Evolutionary conservation across 2,113 vertebrate genomes (phyloP).

Genomic region (Formicarius rufipectus): DNA sequence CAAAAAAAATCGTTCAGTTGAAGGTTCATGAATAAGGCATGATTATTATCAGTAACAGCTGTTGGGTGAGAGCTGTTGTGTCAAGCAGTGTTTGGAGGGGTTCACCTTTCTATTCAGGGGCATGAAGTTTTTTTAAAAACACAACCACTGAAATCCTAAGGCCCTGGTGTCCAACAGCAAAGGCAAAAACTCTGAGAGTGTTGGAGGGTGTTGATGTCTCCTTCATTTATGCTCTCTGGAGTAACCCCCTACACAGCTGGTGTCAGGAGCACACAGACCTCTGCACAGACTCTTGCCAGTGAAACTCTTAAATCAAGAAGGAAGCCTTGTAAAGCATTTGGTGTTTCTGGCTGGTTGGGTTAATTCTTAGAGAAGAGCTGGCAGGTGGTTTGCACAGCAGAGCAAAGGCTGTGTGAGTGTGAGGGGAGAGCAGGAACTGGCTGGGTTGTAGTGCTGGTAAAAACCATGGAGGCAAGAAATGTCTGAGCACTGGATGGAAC

Average conservation of each 20-base stretch:
- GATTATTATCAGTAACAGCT: constrained; percentile 25
- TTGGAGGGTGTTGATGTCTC: neutral
- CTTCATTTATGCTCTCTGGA: neutral
- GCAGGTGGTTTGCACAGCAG: neutral
- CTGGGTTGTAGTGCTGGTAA: accelerated
- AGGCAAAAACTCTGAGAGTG: neutral
- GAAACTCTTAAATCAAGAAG: neutral
- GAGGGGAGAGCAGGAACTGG: accelerated
- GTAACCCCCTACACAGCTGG: accelerated
- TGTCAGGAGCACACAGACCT: neutral
- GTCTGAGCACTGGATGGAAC: too few relatives aligned
- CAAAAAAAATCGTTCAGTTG: constrained; percentile 1
- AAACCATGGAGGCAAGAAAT: neutral
- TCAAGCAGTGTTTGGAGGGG: neutral
- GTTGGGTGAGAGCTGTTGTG: neutral
- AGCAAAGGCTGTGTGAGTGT: accelerated
- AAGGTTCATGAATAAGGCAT: neutral
- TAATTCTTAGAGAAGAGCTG: neutral
- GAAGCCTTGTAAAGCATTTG: neutral
- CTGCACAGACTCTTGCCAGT: neutral
- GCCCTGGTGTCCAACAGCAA: neutral
- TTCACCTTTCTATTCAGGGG: neutral
- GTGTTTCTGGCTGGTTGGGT: neutral
- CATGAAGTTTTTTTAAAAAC: neutral
- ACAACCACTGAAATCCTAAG: neutral